These are phyloP conservation scores for Kryphioiulus occultus DNA, from an alignment of 2,888 invertebrate genomes.

Conservation along the genomic window DNA sequence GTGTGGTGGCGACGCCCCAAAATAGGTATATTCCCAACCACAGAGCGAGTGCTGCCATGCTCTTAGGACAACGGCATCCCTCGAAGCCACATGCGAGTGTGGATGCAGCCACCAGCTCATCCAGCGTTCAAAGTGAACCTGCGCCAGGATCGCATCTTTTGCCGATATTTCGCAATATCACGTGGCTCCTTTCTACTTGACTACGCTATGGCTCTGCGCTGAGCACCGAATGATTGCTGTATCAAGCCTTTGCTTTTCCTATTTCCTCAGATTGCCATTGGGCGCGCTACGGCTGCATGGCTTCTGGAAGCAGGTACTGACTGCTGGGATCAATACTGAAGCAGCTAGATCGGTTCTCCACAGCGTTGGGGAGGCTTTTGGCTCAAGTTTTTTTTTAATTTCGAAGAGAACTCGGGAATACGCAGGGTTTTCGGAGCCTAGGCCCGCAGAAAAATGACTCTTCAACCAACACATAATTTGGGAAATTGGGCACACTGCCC, in stretches of 20 bases:
- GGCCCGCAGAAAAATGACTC: not conserved
- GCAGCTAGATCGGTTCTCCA: not conserved
- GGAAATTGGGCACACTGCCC: not conserved
- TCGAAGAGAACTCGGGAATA: not conserved
- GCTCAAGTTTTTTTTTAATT: conserved; percentile 2
- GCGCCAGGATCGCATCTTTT: conserved; percentile 10
- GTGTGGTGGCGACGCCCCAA: not conserved
- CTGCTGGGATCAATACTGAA: not conserved
- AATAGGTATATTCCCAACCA: conserved; percentile 10
- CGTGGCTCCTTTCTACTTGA: not conserved
- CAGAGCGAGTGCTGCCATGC: conserved; percentile 29
- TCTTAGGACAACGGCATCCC: conserved; percentile 32
- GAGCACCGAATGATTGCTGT: conserved; percentile 28
- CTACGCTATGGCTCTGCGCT: conserved; percentile 14
- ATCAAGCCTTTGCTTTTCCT: conserved; percentile 20
- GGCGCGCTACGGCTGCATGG: not conserved
- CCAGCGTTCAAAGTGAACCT: not conserved
- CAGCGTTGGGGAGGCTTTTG: not conserved
- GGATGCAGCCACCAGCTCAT: not conserved
- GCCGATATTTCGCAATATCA: conserved; percentile 28
- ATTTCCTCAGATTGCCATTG: conserved; percentile 14
- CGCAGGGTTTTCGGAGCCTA: not conserved
- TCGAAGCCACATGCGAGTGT: not conserved
- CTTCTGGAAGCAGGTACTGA: conserved; percentile 20
- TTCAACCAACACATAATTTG: not conserved